phyloP scores from a whole-genome alignment of 2,113 vertebrate genomes.

The Pterocles gutturalis region DNA sequence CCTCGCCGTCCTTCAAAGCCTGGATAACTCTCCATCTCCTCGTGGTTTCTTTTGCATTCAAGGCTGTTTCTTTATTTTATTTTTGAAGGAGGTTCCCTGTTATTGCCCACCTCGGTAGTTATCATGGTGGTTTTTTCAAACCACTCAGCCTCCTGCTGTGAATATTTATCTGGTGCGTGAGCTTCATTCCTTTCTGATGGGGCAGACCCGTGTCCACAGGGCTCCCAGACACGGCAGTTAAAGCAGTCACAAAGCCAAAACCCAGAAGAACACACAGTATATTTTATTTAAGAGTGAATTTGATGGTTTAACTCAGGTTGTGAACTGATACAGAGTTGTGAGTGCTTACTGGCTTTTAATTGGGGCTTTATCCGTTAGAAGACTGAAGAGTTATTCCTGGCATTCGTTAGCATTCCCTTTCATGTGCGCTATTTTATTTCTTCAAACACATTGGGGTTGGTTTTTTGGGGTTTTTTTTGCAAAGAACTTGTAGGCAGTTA shows the following conservation, averaged over 20 bases:
- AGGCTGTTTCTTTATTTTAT: not conserved
- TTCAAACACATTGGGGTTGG: rapidly evolving
- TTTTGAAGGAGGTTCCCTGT: not conserved
- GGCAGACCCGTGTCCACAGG: not conserved
- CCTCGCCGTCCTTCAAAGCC: not conserved
- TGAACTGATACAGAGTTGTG: not conserved
- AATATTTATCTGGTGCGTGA: rapidly evolving
- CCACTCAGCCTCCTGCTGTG: not conserved
- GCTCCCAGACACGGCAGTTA: rapidly evolving
- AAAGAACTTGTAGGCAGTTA: not conserved
- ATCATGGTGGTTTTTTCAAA: not conserved
- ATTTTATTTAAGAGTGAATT: not conserved
- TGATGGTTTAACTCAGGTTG: not conserved
- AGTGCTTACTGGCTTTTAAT: not conserved
- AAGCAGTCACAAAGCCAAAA: not conserved
- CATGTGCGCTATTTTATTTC: not conserved
- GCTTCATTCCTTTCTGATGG: not conserved
- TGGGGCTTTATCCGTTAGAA: not conserved
- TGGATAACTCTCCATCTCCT: not conserved
- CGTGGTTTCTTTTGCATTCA: rapidly evolving
- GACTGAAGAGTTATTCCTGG: not conserved
- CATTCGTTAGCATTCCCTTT: not conserved
- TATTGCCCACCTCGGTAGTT: not conserved
- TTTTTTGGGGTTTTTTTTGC: not conserved
- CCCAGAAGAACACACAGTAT: rapidly evolving